Conservation (phyloP, 2,888 invertebrate species). For the Tortrix viridana region DNA sequence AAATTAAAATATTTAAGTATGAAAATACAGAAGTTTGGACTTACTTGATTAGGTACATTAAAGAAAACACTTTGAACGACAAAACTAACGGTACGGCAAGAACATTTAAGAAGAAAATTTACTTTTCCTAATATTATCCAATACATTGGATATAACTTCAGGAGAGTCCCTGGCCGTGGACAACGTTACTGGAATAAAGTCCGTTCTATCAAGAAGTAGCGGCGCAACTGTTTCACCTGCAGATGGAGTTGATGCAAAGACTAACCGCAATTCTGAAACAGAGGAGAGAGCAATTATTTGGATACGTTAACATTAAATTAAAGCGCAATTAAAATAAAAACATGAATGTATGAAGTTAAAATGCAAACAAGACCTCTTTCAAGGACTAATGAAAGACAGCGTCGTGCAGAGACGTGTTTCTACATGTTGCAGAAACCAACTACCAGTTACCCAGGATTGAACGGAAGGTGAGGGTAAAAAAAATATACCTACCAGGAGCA, state of each 20-base stretch:
- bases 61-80: no score
- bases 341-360: no score
- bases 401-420: no score
- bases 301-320: no score
- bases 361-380: no score
- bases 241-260: slow-evolving; percentile 40
- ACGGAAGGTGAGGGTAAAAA: no score
- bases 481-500: no score
- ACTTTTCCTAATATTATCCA: slow-evolving; percentile 31
- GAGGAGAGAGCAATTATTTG: background rate
- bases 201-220: slow-evolving; percentile 30
- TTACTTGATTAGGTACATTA: background rate
- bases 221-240: slow-evolving; percentile 38
- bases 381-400: no score
- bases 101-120: background rate
- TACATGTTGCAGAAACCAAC: no score
- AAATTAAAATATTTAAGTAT: background rate
- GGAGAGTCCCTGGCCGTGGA: slow-evolving; percentile 31
- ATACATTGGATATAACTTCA: slow-evolving; percentile 21
- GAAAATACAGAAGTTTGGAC: background rate
- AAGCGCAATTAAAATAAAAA: no score
- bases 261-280: slow-evolving; percentile 40
- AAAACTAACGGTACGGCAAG: no score
- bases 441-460: no score
- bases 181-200: slow-evolving; percentile 40